Base-by-base conservation (phyloP, 2,888 invertebrate species). In the Nyleta sp. region DNA sequence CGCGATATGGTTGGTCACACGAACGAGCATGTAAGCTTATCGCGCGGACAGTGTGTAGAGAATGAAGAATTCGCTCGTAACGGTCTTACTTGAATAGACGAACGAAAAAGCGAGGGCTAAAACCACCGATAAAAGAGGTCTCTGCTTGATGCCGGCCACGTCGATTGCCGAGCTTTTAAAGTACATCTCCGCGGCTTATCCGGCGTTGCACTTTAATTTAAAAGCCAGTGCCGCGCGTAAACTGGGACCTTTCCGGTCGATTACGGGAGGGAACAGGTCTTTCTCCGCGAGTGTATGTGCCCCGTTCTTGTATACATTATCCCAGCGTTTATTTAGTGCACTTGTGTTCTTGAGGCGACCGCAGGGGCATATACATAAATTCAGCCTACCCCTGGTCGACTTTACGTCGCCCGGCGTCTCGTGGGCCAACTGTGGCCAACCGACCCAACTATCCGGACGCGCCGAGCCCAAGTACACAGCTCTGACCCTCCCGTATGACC, bases 321-420 rank as follows among this genome's bases (percentile, higher is more conserved):
- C 82, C 83, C 77, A 44, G 80, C 82, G 84, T 87, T 87, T 87
- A 88, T 88, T 88, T 88, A 88, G 85, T 87, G 83, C 83, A 85
- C 83, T 83, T 83, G 83, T 86, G 85, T 85, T 85, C 83, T 81
- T 82, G 77, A 80, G 81, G 65, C 81, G 74, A 80, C 86, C 84
- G 76, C 72, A 79, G 76, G 81, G 75, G 55, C 80, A 67, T 82
- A 72, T 82, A 85, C 83, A 85, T 85, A 85, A 86, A 86, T 85
- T 81, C 81, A 77, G 50, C 62, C 82, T 79, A 80, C 72, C 57
- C 55, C 20, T 18, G 22, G 28, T 73, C 53, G 67, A 31, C 73
- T 52, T 53, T 62, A n/a, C 40, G 31, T 52, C 24, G 33, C 55
- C 24, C 65, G 64, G 46, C 64, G 40, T 72, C 38, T 53, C 52